Conservation (phyloP, 2,888 invertebrate genomes). For the Acleris laterana region DNA sequence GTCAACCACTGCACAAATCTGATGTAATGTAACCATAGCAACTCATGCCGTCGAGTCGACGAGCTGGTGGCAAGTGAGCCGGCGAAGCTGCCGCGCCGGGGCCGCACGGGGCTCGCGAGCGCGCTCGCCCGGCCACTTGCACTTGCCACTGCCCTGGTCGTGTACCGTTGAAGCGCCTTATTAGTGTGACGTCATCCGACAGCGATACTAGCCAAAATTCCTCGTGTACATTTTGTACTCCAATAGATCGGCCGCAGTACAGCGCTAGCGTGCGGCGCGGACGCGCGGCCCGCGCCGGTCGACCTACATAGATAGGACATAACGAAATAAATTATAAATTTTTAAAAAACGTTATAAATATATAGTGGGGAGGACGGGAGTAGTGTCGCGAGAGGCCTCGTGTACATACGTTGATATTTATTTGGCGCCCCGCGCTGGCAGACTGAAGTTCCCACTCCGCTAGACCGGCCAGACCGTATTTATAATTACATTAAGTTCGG, state of each 20-base stretch:
- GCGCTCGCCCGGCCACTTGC: conserved; percentile 2
- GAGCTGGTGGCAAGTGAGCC: conserved; percentile 3
- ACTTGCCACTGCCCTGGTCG: conserved; percentile 9
- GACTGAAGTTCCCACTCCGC: conserved; percentile 64
- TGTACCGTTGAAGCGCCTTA: conserved; percentile 26
- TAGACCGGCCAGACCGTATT: conserved; percentile 78
- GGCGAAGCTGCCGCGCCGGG: too few species aligned
- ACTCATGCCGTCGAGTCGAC: conserved; percentile 13
- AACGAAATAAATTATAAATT: conserved; percentile 83
- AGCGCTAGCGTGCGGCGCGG: conserved; percentile 36
- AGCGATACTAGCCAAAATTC: conserved; percentile 34
- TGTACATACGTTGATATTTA: conserved; percentile 83
- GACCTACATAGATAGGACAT: conserved; percentile 82
- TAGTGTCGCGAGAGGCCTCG: conserved; percentile 70
- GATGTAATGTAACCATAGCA: conserved; percentile 20
- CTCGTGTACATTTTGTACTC: conserved; percentile 32
- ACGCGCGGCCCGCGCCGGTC: conserved; percentile 51
- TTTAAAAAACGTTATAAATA: conserved; percentile 74
- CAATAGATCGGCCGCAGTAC: conserved; percentile 19
- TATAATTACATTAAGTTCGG: conserved; percentile 76
- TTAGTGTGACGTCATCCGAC: conserved; percentile 28
- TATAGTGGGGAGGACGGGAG: conserved; percentile 62
- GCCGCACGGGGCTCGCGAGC: background rate
- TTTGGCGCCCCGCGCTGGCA: conserved; percentile 72
- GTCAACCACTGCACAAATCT: conserved; percentile 27